Evolutionary conservation across 30 jellyfish, hydroid and myxozoan species (phyloP).

Genomic region (Aurelia sp.): DNA sequence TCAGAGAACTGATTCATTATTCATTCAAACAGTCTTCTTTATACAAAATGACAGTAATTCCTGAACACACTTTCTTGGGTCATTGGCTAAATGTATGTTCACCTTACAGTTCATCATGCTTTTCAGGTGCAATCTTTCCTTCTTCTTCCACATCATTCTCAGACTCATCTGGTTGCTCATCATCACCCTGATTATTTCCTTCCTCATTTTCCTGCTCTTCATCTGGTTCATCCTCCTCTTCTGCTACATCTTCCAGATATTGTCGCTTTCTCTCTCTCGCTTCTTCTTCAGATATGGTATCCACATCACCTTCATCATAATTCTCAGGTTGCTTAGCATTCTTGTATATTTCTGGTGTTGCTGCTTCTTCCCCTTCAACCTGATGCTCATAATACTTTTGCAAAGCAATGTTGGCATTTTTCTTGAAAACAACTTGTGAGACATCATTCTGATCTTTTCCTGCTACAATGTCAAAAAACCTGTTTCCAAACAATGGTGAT

Average conservation of each 20-base stretch:
- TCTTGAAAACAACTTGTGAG: conserved; percentile 2
- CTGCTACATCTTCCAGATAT: conserved; percentile 4
- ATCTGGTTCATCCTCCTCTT: conserved; percentile 30
- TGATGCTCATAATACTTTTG: conserved; percentile 42
- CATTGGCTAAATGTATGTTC: too few relatives aligned
- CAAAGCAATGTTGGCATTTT: conserved; percentile 32
- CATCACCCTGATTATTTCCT: conserved; percentile 32
- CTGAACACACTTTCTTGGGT: not conserved
- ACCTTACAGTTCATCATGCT: conserved; percentile 58
- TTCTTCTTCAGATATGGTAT: conserved; percentile 13
- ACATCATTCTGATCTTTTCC: conserved; percentile 52
- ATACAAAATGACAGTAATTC: too few relatives aligned
- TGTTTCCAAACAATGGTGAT: conserved; percentile 65
- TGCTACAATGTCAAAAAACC: conserved; percentile 62
- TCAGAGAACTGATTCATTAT: too few relatives aligned
- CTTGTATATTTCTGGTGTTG: conserved; percentile 52
- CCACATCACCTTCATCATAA: conserved; percentile 69
- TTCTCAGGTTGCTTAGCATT: conserved; percentile 35
- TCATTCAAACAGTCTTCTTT: too few relatives aligned
- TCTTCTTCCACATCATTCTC: not conserved
- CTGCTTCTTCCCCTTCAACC: conserved; percentile 66
- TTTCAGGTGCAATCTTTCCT: not conserved
- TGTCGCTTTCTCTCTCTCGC: conserved; percentile 38
- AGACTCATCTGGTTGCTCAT: not conserved
- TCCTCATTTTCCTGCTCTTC: conserved; percentile 23